Evolutionary conservation across 2,113 vertebrate species (phyloP), one percentile per base, ranked within the genome.

Genomic region (Ophthalmolycus amberensis): DNA sequence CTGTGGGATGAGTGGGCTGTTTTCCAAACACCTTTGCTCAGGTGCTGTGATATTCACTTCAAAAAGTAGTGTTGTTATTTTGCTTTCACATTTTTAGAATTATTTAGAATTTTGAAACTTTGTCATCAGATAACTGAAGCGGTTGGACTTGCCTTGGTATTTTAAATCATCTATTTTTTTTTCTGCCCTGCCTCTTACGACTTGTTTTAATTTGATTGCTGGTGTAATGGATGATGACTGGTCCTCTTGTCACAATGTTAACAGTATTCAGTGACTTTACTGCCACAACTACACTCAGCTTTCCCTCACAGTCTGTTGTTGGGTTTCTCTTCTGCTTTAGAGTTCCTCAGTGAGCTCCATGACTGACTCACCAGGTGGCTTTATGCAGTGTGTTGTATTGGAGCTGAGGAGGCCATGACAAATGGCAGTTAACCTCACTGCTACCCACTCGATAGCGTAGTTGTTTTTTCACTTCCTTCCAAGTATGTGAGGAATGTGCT

Each of bases 251-350:
- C 40, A 69, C 9, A 60, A 59, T 73, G 20, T 62, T 40, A 75
- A 65, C 40, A 27, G 65, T 50, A 68, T 44, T 71, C 27, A 44
- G 3, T 37, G 15, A 15, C 64, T 37, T 15, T 76, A 6, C 79
- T 50, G 22, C 34, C 29, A 48, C 25, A 27, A 32, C 15, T 44
- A 15, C 20, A 0, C 42, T 64, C 16, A 25, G 79, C 70, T 62
- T 73, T 50, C 12, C 37, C 38, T 80, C 60, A 5, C n/a, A n/a
- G 70, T 72, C 25, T 64, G 27, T 69, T 65, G 76, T 80, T 68
- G 63, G 84, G 83, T 93, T 93, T 93, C 90, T 89, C 82, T 93
- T 93, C 93, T 92, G 90, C 90, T 93, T 93, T 88, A 54, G 72
- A 93, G 82, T 93, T 93, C 91, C 90, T 88, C 90, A 76, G 75